Evolutionary conservation across 2,888 invertebrate genomes (phyloP).

Genomic region (Cheilosia pagana): DNA sequence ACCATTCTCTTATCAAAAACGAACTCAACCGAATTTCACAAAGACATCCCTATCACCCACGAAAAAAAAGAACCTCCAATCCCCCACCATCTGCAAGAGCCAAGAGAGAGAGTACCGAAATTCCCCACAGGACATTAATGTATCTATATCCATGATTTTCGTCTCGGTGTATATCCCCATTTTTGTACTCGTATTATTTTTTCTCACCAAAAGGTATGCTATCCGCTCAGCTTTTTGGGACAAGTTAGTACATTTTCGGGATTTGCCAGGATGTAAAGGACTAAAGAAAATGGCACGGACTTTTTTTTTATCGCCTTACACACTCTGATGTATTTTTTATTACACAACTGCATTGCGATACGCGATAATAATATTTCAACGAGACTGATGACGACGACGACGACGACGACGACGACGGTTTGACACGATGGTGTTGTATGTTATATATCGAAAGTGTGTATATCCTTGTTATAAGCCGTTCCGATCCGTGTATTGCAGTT

Average conservation of each 20-base stretch:
- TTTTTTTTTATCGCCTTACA: conserved; percentile 64
- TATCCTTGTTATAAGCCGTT: conserved; percentile 23
- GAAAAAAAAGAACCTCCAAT: conserved; percentile 6
- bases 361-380: conserved; percentile 38
- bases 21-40: conserved; percentile 9
- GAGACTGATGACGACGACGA: background rate
- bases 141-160: conserved; percentile 37
- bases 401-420: conserved; percentile 7
- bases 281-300: conserved; percentile 73
- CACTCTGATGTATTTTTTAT: conserved; percentile 59
- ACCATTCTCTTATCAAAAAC: conserved; percentile 17
- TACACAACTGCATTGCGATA: conserved; percentile 65
- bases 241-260: conserved; percentile 84
- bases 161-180: conserved; percentile 17
- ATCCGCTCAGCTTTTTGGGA: conserved; percentile 80
- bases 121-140: conserved; percentile 61
- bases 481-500: conserved; percentile 43
- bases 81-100: conserved; percentile 23
- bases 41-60: conserved; percentile 10
- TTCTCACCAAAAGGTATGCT: conserved; percentile 73
- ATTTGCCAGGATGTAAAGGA: conserved; percentile 83
- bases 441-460: conserved; percentile 14
- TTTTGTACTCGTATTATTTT: conserved; percentile 55
- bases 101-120: conserved; percentile 34
- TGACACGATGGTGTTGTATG: conserved; percentile 24